Evolutionary conservation across 2,888 invertebrate species (phyloP), one percentile per base, ranked within the genome.

Genomic region (Agrenia bidenticulata): DNA sequence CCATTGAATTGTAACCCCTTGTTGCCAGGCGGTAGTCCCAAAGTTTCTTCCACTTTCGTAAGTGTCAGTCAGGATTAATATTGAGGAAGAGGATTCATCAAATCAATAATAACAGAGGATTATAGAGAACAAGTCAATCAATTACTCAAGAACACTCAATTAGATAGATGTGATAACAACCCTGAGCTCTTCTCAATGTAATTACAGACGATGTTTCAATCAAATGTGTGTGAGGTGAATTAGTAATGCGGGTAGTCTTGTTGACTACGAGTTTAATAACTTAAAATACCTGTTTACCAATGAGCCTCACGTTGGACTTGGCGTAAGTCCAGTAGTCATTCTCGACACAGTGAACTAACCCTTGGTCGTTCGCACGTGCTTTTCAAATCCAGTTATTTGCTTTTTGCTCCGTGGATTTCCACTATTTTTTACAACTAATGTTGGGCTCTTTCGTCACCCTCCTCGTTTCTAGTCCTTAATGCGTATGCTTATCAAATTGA

Each of bases 201-300:
- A 72, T 72, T 69, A 72, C 59, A 54, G 64, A 67, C 69, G 65
- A 69, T 70, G 66, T 73, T 70, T 73, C 70, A 73, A 73, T 73
- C 70, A 73, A 73, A 64, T 17, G 32, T 62, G 67, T 70, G 68
- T 73, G 73, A 73, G 68, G 61, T 64, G 73, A 70, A 73, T 73
- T 61, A 23, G 55, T 73, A 73, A 73, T 70, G 24, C 51, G 13
- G 32, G 32, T 21, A 19, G 53, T 24, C 32, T 55, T 15, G 19
- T 51, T 7, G 4, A n/a, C 45, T 17, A 5, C 19, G 19, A 19
- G n/a, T 45, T 45, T 45, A 45, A 45, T 45, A 45, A 45, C n/a
- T 45, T 45, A 45, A 7, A 57, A 57, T 57, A 57, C 57, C 57
- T 57, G 57, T 57, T 57, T 58, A 57, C 4, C 26, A 58, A 58